A percentile compares a stretch with the other conserved stretches of the same genome.
Conservation (phyloP, 2,888 invertebrate genomes). For the Noctua janthe region DNA sequence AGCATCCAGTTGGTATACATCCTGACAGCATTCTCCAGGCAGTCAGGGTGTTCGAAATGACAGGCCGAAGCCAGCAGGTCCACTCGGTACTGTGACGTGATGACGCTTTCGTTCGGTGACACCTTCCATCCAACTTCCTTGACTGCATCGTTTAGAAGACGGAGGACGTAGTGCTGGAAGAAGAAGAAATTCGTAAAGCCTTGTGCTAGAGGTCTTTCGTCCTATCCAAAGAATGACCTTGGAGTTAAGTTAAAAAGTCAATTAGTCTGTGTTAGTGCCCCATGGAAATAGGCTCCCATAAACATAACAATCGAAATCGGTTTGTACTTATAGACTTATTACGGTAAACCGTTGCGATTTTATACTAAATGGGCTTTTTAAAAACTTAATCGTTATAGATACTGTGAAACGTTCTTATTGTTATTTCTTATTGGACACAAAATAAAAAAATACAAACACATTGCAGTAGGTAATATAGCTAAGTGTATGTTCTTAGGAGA, state of each 20-base stretch:
- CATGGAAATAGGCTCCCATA: neutral
- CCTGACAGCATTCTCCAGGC: slow-evolving; percentile 93
- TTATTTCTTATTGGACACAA: no score
- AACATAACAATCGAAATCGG: neutral
- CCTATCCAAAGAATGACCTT: neutral
- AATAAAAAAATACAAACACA: no score
- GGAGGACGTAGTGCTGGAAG: slow-evolving; percentile 92
- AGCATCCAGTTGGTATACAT: slow-evolving; percentile 95
- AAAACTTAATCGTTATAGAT: neutral
- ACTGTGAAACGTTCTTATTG: no score
- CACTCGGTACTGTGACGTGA: slow-evolving; percentile 93
- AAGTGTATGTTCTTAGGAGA: no score
- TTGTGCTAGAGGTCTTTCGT: neutral
- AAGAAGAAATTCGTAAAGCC: neutral
- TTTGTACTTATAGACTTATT: neutral
- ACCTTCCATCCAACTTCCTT: slow-evolving; percentile 93
- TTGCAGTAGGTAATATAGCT: no score
- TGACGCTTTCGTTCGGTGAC: slow-evolving; percentile 91
- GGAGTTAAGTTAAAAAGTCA: neutral
- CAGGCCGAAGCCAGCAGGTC: slow-evolving; percentile 94
- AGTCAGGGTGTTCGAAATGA: slow-evolving; percentile 93
- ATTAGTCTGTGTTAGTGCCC: neutral
- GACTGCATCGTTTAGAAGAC: slow-evolving; percentile 92
- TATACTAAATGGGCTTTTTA: no score
- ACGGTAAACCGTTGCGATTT: neutral